phyloP scores from a whole-genome alignment of 2,797 vertebrate species.

The Eulemur mongoz region DNA sequence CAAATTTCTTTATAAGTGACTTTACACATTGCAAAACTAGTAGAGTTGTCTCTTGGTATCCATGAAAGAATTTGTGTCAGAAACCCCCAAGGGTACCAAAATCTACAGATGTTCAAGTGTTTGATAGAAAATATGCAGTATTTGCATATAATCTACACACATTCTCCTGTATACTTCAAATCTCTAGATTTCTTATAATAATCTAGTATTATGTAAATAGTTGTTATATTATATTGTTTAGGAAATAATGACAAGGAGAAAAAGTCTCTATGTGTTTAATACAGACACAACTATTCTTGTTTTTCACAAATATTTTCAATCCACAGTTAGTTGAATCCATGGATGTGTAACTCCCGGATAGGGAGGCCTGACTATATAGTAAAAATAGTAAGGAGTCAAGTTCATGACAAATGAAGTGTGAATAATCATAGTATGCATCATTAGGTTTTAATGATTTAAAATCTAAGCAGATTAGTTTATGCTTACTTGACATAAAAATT shows the following conservation, averaged over 20 bases:
- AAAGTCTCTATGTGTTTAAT: too few species aligned
- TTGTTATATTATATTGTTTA: neutral
- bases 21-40: neutral
- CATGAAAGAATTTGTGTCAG: too few species aligned
- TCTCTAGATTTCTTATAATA: neutral
- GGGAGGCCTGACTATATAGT: neutral
- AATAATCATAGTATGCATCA: neutral
- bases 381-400: conserved; percentile 2
- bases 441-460: conserved; percentile 3
- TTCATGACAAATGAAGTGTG: neutral
- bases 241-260: neutral
- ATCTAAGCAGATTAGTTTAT: neutral
- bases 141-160: too few species aligned
- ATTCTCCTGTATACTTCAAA: too few species aligned
- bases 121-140: too few species aligned
- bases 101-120: too few species aligned
- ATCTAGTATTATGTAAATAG: neutral
- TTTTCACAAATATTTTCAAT: too few species aligned
- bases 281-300: too few species aligned
- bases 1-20: neutral
- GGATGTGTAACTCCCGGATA: neutral
- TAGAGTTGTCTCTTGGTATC: too few species aligned
- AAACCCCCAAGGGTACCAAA: too few species aligned
- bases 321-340: too few species aligned
- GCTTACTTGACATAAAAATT: neutral